A percentile compares a stretch with the other conserved stretches of the same genome.
Evolutionary conservation across 1,140 invertebrate genomes (phyloP).

Genomic region (Euura saliciscinereae): DNA sequence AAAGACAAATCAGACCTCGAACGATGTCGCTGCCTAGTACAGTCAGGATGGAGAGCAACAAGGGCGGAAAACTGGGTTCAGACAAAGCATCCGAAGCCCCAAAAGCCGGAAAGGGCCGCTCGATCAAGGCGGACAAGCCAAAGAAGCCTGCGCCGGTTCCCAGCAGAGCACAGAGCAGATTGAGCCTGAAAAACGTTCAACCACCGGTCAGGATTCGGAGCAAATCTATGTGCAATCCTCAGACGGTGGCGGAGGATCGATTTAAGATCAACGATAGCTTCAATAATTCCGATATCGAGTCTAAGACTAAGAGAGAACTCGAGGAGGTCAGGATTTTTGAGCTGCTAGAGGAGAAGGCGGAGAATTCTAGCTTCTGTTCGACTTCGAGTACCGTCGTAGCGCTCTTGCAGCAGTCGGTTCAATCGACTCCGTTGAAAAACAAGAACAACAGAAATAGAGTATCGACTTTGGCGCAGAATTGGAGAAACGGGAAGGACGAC

Average conservation of each 20-base stretch:
- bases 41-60: conserved; percentile 45
- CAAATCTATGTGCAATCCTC: conserved; percentile 44
- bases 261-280: conserved; percentile 36
- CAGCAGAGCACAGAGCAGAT: conserved; percentile 29
- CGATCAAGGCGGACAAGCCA: conserved; percentile 12
- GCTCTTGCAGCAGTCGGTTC: conserved; percentile 59
- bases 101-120: conserved; percentile 16
- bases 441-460: conserved; percentile 49
- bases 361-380: conserved; percentile 74
- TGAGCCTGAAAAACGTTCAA: conserved; percentile 39
- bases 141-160: conserved; percentile 17
- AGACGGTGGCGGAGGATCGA: conserved; percentile 45
- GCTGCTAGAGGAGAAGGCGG: conserved; percentile 71
- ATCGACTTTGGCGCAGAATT: conserved; percentile 47
- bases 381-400: conserved; percentile 68
- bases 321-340: conserved; percentile 75
- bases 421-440: conserved; percentile 57
- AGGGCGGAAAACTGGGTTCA: conserved; percentile 50
- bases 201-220: conserved; percentile 30
- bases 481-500: conserved; percentile 39
- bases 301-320: conserved; percentile 57
- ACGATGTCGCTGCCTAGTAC: conserved; percentile 45
- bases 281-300: conserved; percentile 51
- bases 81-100: conserved; percentile 40
- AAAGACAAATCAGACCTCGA: conserved; percentile 37